A percentile compares a stretch with the other conserved stretches of the same genome.
These are phyloP conservation scores for Gandaritis pyraliata DNA, from an alignment of 2,888 invertebrate genomes.

Conservation along the genomic window DNA sequence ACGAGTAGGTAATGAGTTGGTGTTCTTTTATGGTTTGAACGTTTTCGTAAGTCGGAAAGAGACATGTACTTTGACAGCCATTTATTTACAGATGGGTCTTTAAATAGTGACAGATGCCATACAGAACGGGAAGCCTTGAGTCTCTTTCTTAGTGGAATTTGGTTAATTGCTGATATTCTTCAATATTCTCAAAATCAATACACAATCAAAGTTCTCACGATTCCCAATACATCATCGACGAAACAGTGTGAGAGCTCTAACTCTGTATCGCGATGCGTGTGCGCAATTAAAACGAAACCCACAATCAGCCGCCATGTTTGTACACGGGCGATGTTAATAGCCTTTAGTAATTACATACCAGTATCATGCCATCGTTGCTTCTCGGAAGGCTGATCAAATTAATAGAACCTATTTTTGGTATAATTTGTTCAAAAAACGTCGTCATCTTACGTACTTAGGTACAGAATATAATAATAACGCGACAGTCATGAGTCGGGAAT, in stretches of 20 bases:
- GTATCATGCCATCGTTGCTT: slow-evolving; percentile 78
- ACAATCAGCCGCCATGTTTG: slow-evolving; percentile 84
- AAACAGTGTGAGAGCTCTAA: slow-evolving; percentile 74
- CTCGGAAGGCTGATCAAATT: slow-evolving; percentile 83
- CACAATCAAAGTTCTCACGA: slow-evolving; percentile 77
- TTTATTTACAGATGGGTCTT: background rate
- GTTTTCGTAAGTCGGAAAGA: slow-evolving; percentile 13
- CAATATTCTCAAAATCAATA: slow-evolving; percentile 64
- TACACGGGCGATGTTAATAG: slow-evolving; percentile 84
- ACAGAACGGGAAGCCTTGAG: background rate
- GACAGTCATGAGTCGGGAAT: slow-evolving; percentile 64
- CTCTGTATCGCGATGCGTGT: slow-evolving; percentile 78
- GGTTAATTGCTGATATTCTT: slow-evolving; percentile 15
- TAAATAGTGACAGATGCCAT: background rate
- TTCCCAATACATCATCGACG: slow-evolving; percentile 61
- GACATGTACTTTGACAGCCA: background rate
- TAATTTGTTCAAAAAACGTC: slow-evolving; percentile 33
- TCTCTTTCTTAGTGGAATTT: slow-evolving; percentile 10
- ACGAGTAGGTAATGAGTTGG: slow-evolving; percentile 27
- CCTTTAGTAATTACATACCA: slow-evolving; percentile 82
- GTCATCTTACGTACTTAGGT: slow-evolving; percentile 12
- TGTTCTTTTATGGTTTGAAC: slow-evolving; percentile 26
- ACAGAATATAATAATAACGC: slow-evolving; percentile 52
- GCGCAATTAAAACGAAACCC: slow-evolving; percentile 84
- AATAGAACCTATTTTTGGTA: slow-evolving; percentile 78